These are phyloP conservation scores for Drosophila bocki DNA, from an alignment of 1,140 invertebrate species.

Conservation along the genomic window DNA sequence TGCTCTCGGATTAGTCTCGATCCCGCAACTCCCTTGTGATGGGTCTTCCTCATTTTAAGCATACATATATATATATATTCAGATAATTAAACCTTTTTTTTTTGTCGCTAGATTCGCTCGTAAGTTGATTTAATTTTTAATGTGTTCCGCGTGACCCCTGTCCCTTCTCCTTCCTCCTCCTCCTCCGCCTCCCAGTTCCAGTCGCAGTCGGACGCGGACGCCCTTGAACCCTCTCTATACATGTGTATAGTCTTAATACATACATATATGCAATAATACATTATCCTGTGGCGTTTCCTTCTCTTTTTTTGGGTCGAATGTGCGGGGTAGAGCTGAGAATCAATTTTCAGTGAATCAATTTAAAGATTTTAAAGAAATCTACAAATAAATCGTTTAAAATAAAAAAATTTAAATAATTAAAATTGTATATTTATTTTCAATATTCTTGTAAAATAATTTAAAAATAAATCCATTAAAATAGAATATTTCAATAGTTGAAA, in stretches of 20 bases:
- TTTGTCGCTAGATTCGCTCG: slow-evolving; percentile 21
- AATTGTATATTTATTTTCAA: no score
- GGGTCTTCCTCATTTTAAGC: neutral
- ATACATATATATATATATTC: neutral
- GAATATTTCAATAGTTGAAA: no score
- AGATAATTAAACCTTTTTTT: slow-evolving; percentile 29
- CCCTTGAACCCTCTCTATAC: slow-evolving; percentile 11
- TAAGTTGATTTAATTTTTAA: slow-evolving; percentile 35
- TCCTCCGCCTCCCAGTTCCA: neutral
- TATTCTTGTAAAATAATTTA: no score
- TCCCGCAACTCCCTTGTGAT: neutral
- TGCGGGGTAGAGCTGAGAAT: no score
- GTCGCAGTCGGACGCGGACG: neutral
- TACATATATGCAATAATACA: slow-evolving; percentile 43
- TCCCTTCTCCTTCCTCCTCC: neutral
- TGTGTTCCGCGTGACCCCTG: slow-evolving; percentile 10
- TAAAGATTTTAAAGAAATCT: no score
- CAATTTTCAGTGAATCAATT: no score
- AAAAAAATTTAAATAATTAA: no score
- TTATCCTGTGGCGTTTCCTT: neutral
- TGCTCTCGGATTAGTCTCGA: slow-evolving; percentile 59
- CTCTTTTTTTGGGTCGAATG: neutral
- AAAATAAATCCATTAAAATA: no score
- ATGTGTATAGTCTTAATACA: neutral
- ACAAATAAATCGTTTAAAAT: no score